Percentiles rank a stretch among this genome's conserved stretches.
These are phyloP conservation scores for Hirundo rustica DNA, from an alignment of 2,797 vertebrate species.

Conservation along the genomic window DNA sequence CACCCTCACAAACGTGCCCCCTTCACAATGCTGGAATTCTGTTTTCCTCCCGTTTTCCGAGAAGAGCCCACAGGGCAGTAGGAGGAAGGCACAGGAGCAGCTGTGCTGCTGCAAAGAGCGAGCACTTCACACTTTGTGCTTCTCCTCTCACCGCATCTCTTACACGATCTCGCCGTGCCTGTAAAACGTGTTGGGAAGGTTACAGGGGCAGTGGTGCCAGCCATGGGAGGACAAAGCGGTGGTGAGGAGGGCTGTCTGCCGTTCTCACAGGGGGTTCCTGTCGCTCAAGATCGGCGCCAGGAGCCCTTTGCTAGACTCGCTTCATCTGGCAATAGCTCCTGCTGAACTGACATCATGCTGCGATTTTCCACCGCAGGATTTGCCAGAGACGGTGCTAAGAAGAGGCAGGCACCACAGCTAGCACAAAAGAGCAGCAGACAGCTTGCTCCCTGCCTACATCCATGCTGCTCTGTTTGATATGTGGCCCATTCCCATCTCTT, in stretches of 20 bases:
- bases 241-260: background rate
- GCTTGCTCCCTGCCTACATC: conserved; percentile 26
- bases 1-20: background rate
- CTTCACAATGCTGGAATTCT: background rate
- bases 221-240: fast-evolving
- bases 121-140: background rate
- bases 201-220: background rate
- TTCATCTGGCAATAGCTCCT: background rate
- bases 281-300: fast-evolving
- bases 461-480: background rate
- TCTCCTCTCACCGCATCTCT: background rate
- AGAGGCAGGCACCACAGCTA: conserved; percentile 18
- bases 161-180: background rate
- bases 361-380: conserved; percentile 34
- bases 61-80: background rate
- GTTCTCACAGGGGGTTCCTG: background rate
- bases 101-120: fast-evolving
- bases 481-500: background rate
- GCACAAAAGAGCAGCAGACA: conserved; percentile 57
- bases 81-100: background rate
- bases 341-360: background rate
- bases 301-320: background rate
- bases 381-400: background rate
- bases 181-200: background rate
- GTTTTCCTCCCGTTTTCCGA: background rate